Conservation (phyloP, 2,113 vertebrate genomes). For the Phalacrocorax aristotelis region DNA sequence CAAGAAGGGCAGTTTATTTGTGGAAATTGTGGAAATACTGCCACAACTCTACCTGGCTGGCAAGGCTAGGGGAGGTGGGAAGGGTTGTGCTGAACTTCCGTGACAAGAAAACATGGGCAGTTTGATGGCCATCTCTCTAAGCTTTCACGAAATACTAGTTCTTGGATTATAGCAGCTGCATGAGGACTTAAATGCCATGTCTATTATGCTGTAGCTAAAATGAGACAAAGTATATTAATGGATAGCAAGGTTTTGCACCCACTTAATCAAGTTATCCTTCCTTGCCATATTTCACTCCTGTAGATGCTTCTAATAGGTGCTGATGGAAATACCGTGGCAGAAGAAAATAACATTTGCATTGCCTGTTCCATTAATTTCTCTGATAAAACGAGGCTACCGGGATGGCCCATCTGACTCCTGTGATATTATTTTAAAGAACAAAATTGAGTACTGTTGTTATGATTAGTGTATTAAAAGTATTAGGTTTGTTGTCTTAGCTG, state of each 20-base stretch:
- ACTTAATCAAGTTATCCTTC: not conserved
- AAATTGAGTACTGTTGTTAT: conserved; percentile 15
- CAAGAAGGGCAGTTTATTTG: not conserved
- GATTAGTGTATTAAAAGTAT: conserved; percentile 31
- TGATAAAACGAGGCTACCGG: conserved; percentile 17
- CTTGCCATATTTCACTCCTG: not conserved
- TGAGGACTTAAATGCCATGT: not conserved
- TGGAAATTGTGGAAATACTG: not conserved
- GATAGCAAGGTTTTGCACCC: not conserved
- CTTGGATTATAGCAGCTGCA: not conserved
- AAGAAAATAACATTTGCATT: conserved; percentile 10
- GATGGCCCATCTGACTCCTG: not conserved
- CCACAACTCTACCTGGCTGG: not conserved
- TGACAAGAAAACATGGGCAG: not conserved
- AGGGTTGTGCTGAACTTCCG: not conserved
- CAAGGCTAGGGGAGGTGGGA: not conserved
- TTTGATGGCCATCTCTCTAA: not conserved
- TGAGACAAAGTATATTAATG: not conserved
- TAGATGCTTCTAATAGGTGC: not conserved
- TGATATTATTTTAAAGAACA: not conserved
- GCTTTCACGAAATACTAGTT: not conserved
- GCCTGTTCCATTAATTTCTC: not conserved
- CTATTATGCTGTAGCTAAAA: not conserved
- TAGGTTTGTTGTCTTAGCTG: conserved; percentile 47
- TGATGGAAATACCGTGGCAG: not conserved